These are phyloP conservation scores for Rhamnusium bicolor DNA, from an alignment of 2,888 invertebrate genomes.

Conservation along the genomic window DNA sequence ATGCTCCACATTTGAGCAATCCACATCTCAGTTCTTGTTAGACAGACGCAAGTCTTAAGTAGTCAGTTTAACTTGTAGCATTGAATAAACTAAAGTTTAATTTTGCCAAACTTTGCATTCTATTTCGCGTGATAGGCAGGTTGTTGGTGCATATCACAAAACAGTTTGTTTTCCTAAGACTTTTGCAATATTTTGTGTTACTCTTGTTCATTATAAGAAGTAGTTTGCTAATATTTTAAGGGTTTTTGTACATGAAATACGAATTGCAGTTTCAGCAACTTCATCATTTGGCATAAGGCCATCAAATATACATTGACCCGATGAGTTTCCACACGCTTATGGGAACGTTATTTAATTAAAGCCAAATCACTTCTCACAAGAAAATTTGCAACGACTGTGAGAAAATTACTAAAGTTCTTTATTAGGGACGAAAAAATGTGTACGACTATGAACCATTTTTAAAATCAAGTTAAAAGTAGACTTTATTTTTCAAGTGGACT, in stretches of 20 bases:
- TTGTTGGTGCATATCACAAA: background rate
- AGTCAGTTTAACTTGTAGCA: background rate
- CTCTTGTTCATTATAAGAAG: background rate
- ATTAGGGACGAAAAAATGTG: no score
- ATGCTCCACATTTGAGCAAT: background rate
- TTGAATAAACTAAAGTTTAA: background rate
- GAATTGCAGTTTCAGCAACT: background rate
- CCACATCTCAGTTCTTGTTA: background rate
- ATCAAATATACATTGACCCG: no score
- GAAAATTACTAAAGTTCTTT: no score
- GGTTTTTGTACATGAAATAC: background rate
- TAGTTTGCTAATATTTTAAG: background rate
- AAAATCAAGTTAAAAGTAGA: no score
- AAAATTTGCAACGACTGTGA: no score
- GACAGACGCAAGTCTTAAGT: background rate
- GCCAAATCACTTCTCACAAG: no score
- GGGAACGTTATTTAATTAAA: no score
- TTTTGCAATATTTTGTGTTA: background rate
- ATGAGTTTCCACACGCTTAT: no score
- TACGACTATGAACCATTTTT: no score
- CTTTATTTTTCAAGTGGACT: no score
- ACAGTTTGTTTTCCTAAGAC: background rate
- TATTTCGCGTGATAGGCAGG: background rate
- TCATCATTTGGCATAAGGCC: no score
- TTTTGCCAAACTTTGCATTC: background rate